Conservation (phyloP, 2,888 invertebrate species). For the Yponomeuta malinellus region DNA sequence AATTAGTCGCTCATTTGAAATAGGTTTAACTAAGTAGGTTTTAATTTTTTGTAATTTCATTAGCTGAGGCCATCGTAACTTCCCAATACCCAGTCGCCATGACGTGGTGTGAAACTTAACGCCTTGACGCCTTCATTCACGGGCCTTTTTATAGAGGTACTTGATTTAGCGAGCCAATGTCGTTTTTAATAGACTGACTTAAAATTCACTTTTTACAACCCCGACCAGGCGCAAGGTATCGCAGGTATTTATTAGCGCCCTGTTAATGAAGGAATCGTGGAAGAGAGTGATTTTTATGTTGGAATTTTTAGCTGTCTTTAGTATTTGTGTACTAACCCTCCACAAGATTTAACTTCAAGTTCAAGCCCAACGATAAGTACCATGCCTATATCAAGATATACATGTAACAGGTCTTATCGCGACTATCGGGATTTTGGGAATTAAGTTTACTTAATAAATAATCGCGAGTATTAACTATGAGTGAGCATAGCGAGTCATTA, state of each 20-base stretch:
- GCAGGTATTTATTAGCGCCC: constrained; percentile 27
- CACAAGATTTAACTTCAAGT: no score
- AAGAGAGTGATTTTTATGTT: constrained; percentile 5
- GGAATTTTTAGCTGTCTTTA: neutral
- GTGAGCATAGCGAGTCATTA: no score
- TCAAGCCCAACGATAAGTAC: no score
- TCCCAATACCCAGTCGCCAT: constrained; percentile 27
- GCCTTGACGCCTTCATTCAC: constrained; percentile 56
- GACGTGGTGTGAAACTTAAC: constrained; percentile 72
- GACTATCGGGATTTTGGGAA: no score
- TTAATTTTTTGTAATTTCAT: neutral
- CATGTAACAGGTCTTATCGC: no score
- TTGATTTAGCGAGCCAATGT: constrained; percentile 66
- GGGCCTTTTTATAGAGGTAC: constrained; percentile 63
- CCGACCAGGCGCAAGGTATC: constrained; percentile 26
- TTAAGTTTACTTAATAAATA: no score
- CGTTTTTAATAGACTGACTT: constrained; percentile 56
- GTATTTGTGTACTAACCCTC: neutral
- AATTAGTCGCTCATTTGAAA: no score
- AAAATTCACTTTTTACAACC: constrained; percentile 45
- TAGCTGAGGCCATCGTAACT: neutral
- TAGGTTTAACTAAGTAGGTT: no score
- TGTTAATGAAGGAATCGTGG: constrained; percentile 30
- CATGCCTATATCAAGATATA: no score
- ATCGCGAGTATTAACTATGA: no score